Conservation (phyloP, 1,140 invertebrate species). For the Brachionus rubens region DNA sequence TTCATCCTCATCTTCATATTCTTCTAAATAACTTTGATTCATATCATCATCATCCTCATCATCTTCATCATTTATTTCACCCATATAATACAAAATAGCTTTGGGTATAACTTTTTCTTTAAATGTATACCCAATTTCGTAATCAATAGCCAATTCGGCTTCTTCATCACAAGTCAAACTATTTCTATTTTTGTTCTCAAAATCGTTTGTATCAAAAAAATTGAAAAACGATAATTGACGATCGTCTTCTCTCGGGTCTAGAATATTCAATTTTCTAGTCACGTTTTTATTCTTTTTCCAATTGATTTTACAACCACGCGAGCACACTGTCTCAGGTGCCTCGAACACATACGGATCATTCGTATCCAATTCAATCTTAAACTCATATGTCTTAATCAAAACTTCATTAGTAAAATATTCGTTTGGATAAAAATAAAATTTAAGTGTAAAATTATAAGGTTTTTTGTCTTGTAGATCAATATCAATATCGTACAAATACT, state of each 20-base stretch:
- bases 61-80: conserved; percentile 53
- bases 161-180: conserved; percentile 65
- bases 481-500: conserved; percentile 84
- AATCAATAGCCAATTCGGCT: conserved; percentile 65
- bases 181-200: conserved; percentile 53
- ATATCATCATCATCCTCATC: too few relatives aligned
- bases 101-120: conserved; percentile 84
- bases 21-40: conserved; percentile 55
- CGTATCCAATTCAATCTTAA: conserved; percentile 84
- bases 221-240: conserved; percentile 88
- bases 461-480: conserved; percentile 53
- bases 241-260: conserved; percentile 94
- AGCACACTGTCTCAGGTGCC: conserved; percentile 92
- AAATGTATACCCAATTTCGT: conserved; percentile 95
- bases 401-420: conserved; percentile 95
- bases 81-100: conserved; percentile 89
- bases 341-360: conserved; percentile 91
- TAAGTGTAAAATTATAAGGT: conserved; percentile 73
- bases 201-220: conserved; percentile 83
- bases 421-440: conserved; percentile 91
- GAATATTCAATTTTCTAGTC: conserved; percentile 90
- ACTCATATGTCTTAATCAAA: conserved; percentile 88
- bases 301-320: conserved; percentile 77
- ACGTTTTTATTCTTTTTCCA: conserved; percentile 96
- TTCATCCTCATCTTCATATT: conserved; percentile 51